Base-by-base conservation (phyloP, 2,888 invertebrate species). In the Coelinius sp. region DNA sequence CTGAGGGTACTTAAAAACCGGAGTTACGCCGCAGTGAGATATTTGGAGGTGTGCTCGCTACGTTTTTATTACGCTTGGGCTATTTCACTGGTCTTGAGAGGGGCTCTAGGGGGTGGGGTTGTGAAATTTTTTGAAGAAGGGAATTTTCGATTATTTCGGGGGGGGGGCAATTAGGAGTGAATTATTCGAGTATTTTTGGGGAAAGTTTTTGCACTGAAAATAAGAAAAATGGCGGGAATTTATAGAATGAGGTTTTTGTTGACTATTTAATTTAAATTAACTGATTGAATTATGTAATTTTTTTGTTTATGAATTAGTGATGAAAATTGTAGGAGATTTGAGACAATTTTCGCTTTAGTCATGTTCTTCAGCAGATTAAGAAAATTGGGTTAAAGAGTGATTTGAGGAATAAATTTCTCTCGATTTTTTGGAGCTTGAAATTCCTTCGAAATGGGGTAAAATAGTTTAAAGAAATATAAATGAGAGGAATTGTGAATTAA, bases 31-130 rank as follows among this genome's bases (percentile, higher is more conserved):
- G 53, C 25, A 25, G 53, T 53, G 27, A 53, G 53, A 53, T 53
- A 53, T 53, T 53, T 53, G 53, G 53, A 53, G 53, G 27, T 53
- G 24, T 53, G 41, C 41, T 41, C n/a, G n/a, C 53, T 53, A 53
- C 53, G 53, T 53, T 53, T 53, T 27, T 53, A 24, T 53, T 53
- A 25, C 53, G 53, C 24, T 53, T 25, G n/a, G 53, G 53, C 25
- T 53, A 53, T 53, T 53, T 27, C 53, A 53, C 53, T 25, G n/a
- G 53, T 25, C 53, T 53, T 53, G n/a, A 41, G n/a, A 12, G 10
- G 41, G 41, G 41, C n/a, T 35, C 35, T 35, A n/a, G 41, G 41
- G 41, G 41, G n/a, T n/a, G 41, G 41, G 41, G 41, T 12, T n/a
- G 41, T 12, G 10, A n/a, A 41, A 41, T 41, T 12, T 41, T 41